Evolutionary conservation across 2,888 invertebrate genomes (phyloP).

Genomic region (Pseudoips prasinana): DNA sequence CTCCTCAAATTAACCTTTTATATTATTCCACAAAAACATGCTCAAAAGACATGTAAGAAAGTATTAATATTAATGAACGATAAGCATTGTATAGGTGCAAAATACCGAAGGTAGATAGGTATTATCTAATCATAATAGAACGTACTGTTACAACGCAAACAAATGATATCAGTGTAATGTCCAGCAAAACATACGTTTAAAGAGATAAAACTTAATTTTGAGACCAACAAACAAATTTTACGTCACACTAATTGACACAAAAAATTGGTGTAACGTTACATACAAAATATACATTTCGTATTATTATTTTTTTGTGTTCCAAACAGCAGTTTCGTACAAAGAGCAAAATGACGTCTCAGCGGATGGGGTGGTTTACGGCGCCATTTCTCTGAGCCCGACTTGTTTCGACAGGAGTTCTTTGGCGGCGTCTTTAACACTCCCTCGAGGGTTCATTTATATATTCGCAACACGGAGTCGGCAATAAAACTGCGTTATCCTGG

Average conservation of each 20-base stretch:
- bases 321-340: conserved; percentile 56
- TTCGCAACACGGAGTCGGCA: conserved; percentile 78
- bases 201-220: conserved; percentile 14
- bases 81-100: no score
- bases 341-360: conserved; percentile 70
- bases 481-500: conserved; percentile 80
- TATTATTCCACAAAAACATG: no score
- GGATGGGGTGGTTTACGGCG: conserved; percentile 75
- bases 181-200: conserved; percentile 8
- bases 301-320: conserved; percentile 59
- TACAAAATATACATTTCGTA: conserved; percentile 36
- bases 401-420: conserved; percentile 77
- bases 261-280: conserved; percentile 32
- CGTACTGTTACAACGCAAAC: no score
- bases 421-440: conserved; percentile 80
- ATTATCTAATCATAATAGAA: no score
- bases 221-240: no score
- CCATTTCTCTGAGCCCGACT: conserved; percentile 73
- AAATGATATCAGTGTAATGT: conserved; percentile 4
- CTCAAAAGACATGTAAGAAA: no score
- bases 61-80: no score
- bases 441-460: conserved; percentile 79
- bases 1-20: no score
- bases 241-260: conserved; percentile 17
- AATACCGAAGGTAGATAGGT: no score